Conservation (phyloP, 2,797 vertebrate species). For the Hypotaenidia philippensis region DNA sequence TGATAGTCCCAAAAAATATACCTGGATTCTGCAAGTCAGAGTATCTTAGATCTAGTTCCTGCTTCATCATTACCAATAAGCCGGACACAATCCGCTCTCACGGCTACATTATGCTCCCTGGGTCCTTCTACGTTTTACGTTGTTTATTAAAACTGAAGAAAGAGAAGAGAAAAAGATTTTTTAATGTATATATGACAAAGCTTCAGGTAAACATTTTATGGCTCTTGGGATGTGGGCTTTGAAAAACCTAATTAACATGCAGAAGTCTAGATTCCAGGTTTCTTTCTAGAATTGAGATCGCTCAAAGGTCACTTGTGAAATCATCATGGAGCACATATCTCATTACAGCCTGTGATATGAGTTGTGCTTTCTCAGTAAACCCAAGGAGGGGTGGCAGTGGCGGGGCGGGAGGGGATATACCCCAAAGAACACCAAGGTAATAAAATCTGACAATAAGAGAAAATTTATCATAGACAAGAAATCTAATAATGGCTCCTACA, state of each 20-base stretch:
- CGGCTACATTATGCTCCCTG: not conserved
- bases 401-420: not conserved
- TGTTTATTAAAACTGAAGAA: constrained; percentile 25
- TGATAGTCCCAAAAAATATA: not conserved
- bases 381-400: not conserved
- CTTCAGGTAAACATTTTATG: not conserved
- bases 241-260: constrained; percentile 44
- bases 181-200: constrained; percentile 26
- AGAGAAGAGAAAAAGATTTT: not conserved
- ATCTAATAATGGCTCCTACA: constrained; percentile 68
- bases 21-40: not conserved
- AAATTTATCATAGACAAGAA: constrained; percentile 61
- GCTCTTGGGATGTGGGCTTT: not conserved
- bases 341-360: constrained; percentile 24
- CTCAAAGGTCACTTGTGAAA: constrained; percentile 60
- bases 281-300: not conserved
- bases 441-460: constrained; percentile 67
- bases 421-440: constrained; percentile 60
- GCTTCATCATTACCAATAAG: not conserved
- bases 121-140: not conserved
- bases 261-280: constrained; percentile 18
- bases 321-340: not conserved
- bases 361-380: constrained; percentile 48
- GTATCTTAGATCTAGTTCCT: not conserved
- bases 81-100: not conserved